Conservation (phyloP, 1,140 invertebrate species). For the Reticulitermes speratus region DNA sequence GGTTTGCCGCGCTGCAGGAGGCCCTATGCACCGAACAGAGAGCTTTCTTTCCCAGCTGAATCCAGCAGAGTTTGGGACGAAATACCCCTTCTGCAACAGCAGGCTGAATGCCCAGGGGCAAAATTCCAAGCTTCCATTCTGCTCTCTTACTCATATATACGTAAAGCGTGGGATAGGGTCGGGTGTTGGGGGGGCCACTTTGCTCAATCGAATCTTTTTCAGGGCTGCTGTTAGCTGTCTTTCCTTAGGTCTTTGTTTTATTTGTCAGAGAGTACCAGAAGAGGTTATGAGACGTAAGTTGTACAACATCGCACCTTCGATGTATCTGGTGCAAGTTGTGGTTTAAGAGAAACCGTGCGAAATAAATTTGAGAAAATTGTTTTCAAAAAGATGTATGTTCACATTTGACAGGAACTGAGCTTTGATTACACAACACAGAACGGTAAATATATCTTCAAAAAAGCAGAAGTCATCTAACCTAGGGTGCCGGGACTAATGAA, state of each 20-base stretch:
- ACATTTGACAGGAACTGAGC: too few species aligned
- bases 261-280: neutral
- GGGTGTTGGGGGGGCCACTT: neutral
- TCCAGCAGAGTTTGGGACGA: neutral
- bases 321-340: too few species aligned
- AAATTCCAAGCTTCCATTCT: neutral
- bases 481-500: too few species aligned
- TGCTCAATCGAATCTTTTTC: neutral
- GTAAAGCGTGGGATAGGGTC: neutral
- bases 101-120: neutral
- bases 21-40: neutral
- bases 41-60: neutral
- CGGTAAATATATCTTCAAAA: too few species aligned
- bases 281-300: neutral
- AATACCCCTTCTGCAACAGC: neutral
- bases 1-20: neutral
- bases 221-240: neutral
- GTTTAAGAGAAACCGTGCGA: too few species aligned
- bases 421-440: too few species aligned
- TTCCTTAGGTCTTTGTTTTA: neutral
- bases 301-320: neutral
- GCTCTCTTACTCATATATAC: neutral
- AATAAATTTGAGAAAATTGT: too few species aligned
- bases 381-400: too few species aligned
- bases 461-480: too few species aligned